Base-by-base conservation (phyloP, 2,888 invertebrate genomes). In the Congeria kusceri region DNA sequence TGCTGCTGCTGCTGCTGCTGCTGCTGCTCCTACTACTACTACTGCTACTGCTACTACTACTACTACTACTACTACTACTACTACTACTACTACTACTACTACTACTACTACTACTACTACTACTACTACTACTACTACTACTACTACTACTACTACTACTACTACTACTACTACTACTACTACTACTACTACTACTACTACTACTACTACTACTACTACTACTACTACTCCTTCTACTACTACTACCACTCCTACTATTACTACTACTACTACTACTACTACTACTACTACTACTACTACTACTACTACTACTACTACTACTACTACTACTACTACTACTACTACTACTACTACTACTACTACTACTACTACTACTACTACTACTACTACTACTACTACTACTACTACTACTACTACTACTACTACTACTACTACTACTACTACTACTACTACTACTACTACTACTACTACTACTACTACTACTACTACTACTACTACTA, bases 1-100 rank as follows among this genome's bases (percentile, higher is more conserved):
- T 11, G 57, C 32, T 57, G 57, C 46, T 46, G 11, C 46, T 15
- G 11, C 15, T 15, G 11, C 11, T 46, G 15, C 11, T n/a, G n/a
- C n/a, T n/a, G n/a, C n/a, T n/a, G n/a, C n/a, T n/a, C n/a, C n/a
- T n/a, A n/a, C n/a, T n/a, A 11, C 11, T 15, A 46, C 13, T 46
- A 46, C 46, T 29, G 57, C 53, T 66, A 66, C 66, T 58, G 18
- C 66, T 66, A 66, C 66, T 57, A 66, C 66, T 66, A 58, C 53
- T 66, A 57, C 66, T 66, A 66, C 56, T 67, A 58, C 57, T 67
- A 67, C 67, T 67, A 67, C 67, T 67, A 67, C 67, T 57, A 67
- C 57, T 64, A 49, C 47, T 64, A 64, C 64, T 64, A 64, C 64
- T 64, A 64, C 64, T 64, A 64, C 64, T 64, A 46, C 47, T 64